These are phyloP conservation scores for Lacanobia oleracea DNA, from an alignment of 2,888 invertebrate genomes.

Conservation along the genomic window DNA sequence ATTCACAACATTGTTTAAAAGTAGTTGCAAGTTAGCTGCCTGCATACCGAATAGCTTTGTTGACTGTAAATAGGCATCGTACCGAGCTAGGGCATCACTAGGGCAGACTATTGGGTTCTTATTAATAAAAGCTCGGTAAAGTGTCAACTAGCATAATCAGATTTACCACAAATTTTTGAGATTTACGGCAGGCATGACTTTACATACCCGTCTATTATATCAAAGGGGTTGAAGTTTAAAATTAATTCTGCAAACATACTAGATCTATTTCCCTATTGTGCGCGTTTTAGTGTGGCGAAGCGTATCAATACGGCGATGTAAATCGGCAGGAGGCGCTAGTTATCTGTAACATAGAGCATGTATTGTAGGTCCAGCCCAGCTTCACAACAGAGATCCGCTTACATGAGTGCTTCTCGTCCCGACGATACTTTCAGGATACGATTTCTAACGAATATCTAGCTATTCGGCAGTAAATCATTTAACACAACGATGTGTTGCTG, in stretches of 20 bases:
- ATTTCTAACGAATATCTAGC: slow-evolving; percentile 4
- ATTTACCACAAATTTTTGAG: neutral
- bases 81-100: no score
- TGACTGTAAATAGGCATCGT: no score
- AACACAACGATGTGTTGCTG: neutral
- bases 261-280: neutral
- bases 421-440: neutral
- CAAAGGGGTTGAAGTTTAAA: no score
- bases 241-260: neutral
- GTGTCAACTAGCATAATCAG: neutral
- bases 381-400: slow-evolving; percentile 14
- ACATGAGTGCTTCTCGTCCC: slow-evolving; percentile 3
- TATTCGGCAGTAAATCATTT: neutral
- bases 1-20: no score
- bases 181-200: neutral
- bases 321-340: slow-evolving; percentile 17
- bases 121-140: neutral
- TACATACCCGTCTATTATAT: no score
- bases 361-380: slow-evolving; percentile 1
- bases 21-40: no score
- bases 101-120: neutral
- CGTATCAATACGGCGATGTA: slow-evolving; percentile 21
- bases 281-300: neutral
- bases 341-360: neutral
- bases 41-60: no score